phyloP scores from a whole-genome alignment of 2,888 invertebrate genomes.

The Argyra leucocephala region DNA sequence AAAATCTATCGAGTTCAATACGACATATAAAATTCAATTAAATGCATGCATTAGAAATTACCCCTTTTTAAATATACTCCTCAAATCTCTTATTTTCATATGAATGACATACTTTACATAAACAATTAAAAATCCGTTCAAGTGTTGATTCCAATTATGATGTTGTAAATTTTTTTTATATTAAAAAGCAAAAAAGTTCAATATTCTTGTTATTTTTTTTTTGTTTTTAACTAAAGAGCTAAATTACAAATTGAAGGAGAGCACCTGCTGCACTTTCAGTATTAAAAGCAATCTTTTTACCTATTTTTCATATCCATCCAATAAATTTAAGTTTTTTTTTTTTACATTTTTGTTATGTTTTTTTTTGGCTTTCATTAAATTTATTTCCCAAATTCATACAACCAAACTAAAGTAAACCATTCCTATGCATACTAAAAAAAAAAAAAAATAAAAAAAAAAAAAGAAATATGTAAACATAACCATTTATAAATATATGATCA shows the following conservation, averaged over 20 bases:
- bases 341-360: too few relatives aligned
- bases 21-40: background rate
- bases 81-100: background rate
- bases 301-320: background rate
- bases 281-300: background rate
- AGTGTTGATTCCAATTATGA: background rate
- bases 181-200: background rate
- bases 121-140: background rate
- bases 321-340: background rate
- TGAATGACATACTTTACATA: constrained; percentile 1
- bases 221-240: too few relatives aligned
- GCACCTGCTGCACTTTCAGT: background rate
- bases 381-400: background rate
- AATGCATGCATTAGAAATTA: background rate
- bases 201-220: too few relatives aligned
- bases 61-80: background rate
- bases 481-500: constrained; percentile 4
- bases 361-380: background rate
- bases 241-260: background rate
- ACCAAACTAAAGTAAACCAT: background rate
- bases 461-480: background rate
- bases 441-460: too few relatives aligned
- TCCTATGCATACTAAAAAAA: background rate
- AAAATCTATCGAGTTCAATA: background rate
- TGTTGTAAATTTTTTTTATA: background rate